Percentiles rank a stretch among this genome's conserved stretches.
These are phyloP conservation scores for Chelonoidis abingdonii DNA, from an alignment of 2,113 vertebrate genomes.

Conservation along the genomic window DNA sequence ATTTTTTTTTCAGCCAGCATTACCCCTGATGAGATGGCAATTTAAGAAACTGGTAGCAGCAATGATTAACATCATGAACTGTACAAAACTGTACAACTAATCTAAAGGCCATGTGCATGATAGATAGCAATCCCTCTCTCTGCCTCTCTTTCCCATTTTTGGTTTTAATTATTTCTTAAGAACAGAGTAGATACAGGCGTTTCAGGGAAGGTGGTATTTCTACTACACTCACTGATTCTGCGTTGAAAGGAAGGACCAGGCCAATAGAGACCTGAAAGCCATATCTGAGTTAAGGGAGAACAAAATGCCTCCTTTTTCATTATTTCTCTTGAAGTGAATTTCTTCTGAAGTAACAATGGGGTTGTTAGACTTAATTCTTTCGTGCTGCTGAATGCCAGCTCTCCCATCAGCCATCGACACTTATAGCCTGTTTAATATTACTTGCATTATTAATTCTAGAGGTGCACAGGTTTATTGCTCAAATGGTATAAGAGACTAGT, in stretches of 20 bases:
- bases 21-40: conserved; percentile 17
- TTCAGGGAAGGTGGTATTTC: conserved; percentile 7
- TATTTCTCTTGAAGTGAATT: conserved; percentile 51
- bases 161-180: conserved; percentile 62
- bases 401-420: conserved; percentile 15
- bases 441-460: conserved; percentile 22
- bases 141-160: not conserved
- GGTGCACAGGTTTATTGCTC: conserved; percentile 14
- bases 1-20: not conserved
- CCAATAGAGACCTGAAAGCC: conserved; percentile 19
- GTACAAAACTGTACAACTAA: not conserved
- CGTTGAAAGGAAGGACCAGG: conserved; percentile 15
- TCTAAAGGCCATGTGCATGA: not conserved
- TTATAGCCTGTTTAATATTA: conserved; percentile 37
- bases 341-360: conserved; percentile 50
- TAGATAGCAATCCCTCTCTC: not conserved
- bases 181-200: not conserved
- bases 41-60: conserved; percentile 23
- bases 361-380: conserved; percentile 45
- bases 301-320: conserved; percentile 52
- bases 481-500: conserved; percentile 55
- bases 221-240: not conserved
- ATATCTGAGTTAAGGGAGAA: conserved; percentile 42
- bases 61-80: conserved; percentile 42
- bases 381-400: not conserved